Conservation (phyloP, 2,797 vertebrate species). For the Acanthornis magna region DNA sequence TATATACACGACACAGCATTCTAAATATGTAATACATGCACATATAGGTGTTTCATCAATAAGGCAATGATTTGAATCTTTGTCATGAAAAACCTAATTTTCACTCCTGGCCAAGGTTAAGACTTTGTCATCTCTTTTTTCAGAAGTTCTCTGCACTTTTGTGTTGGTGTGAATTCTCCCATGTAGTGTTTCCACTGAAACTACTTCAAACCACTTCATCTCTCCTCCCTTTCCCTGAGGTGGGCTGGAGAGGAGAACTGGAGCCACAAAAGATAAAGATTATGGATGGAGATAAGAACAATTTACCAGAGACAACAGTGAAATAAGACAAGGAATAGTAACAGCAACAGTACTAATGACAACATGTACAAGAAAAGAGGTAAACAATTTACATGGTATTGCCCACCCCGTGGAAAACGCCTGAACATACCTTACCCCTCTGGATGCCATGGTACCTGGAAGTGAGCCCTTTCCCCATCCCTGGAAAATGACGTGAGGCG, state of each 20-base stretch:
- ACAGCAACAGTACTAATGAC: neutral
- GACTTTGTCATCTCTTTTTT: neutral
- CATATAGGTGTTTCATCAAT: neutral
- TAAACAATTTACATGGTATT: neutral
- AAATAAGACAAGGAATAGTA: neutral
- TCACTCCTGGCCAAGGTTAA: neutral
- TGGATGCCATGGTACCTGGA: fast-evolving
- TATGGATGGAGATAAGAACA: neutral
- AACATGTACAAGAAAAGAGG: neutral
- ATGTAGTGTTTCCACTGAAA: neutral
- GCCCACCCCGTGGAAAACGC: neutral
- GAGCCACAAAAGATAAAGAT: neutral
- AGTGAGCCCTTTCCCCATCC: neutral
- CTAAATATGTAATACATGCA: neutral
- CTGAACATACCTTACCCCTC: neutral
- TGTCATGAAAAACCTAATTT: neutral
- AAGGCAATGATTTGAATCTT: neutral
- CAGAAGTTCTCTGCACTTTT: neutral
- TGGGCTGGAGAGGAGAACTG: neutral
- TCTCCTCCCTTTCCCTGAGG: neutral
- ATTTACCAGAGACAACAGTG: neutral
- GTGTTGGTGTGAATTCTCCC: neutral
- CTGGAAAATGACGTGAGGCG: neutral
- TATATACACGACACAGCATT: neutral
- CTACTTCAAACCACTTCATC: neutral